Percentiles rank a stretch among this genome's conserved stretches.
Evolutionary conservation across 1,140 invertebrate species (phyloP).

Genomic region (Megalonaias nervosa): DNA sequence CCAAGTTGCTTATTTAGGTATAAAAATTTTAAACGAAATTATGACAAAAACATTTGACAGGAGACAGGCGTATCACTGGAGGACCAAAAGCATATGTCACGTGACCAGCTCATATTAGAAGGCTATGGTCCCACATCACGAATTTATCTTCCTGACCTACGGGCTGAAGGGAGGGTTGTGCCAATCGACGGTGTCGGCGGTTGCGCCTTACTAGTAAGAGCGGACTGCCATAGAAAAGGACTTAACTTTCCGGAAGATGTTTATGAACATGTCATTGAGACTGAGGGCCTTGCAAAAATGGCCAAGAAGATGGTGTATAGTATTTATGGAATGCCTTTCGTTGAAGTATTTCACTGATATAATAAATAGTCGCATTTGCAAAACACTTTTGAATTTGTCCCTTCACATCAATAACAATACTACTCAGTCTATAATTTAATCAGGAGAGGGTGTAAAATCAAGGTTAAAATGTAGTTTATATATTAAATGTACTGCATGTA

Average conservation of each 20-base stretch:
- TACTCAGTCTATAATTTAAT: too few species aligned
- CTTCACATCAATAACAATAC: too few species aligned
- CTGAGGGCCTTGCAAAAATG: constrained; percentile 66
- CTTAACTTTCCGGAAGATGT: constrained; percentile 60
- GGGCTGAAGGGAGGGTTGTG: constrained; percentile 59
- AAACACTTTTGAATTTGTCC: too few species aligned
- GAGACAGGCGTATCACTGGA: constrained; percentile 57
- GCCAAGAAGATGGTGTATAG: constrained; percentile 56
- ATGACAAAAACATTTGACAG: constrained; percentile 67
- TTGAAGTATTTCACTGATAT: constrained; percentile 57
- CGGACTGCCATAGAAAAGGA: constrained; percentile 57
- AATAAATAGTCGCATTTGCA: too few species aligned
- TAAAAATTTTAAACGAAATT: constrained; percentile 45
- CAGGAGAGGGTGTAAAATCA: too few species aligned
- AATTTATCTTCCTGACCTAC: constrained; percentile 59
- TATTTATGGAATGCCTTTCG: constrained; percentile 61
- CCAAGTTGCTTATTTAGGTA: constrained; percentile 53
- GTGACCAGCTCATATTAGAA: constrained; percentile 57
- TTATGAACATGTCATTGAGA: constrained; percentile 64
- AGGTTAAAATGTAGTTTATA: too few species aligned
- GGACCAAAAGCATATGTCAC: constrained; percentile 38
- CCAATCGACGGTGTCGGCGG: constrained; percentile 67
- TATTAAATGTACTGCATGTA: too few species aligned
- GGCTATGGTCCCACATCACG: constrained; percentile 57
- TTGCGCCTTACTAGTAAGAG: constrained; percentile 56